Base-by-base conservation (phyloP, 2,888 invertebrate genomes). In the Stenolophus ochropezus region DNA sequence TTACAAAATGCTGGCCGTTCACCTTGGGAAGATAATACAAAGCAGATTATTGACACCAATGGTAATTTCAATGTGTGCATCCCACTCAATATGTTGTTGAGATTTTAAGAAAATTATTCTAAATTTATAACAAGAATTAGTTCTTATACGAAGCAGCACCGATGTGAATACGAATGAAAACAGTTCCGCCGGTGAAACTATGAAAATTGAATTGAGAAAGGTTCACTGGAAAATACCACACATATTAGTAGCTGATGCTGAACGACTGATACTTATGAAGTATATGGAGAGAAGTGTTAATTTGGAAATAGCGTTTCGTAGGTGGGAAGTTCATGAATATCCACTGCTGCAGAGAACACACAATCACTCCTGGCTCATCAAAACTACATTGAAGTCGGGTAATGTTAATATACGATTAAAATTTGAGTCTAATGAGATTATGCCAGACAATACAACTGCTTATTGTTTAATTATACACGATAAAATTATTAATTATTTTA, bases 81-180 rank as follows among this genome's bases (percentile, higher is more conserved):
- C 18, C 83, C 87, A n/a, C 83, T 88, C 27, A 86, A 85, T 81
- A 83, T 84, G 79, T 33, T 88, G n/a, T 79, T 88, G 14, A 87
- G 87, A 89, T 83, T 89, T 87, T 82, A 85, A 85, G 42, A 87
- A 87, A 84, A 86, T 89, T 71, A 84, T 88, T 75, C 83, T 88
- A 0, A 89, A 89, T 83, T 85, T 86, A 79, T 87, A 87, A 85
- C 88, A 89, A 86, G 88, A 89, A 84, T 83, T 87, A 47, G 85
- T 88, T 53, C 81, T 89, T 14, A 84, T 85, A 20, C 84, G 88
- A 82, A 27, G 27, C 5, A 27, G 27, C 27, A 27, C 27, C 5
- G 27, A 27, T 27, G 3, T 27, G 5, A 27, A 27, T 3, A 27
- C n/a, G n/a, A n/a, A n/a, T n/a, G n/a, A n/a, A n/a, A n/a, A n/a